Conservation (phyloP, 2,113 vertebrate species). For the Bambusicola thoracicus region DNA sequence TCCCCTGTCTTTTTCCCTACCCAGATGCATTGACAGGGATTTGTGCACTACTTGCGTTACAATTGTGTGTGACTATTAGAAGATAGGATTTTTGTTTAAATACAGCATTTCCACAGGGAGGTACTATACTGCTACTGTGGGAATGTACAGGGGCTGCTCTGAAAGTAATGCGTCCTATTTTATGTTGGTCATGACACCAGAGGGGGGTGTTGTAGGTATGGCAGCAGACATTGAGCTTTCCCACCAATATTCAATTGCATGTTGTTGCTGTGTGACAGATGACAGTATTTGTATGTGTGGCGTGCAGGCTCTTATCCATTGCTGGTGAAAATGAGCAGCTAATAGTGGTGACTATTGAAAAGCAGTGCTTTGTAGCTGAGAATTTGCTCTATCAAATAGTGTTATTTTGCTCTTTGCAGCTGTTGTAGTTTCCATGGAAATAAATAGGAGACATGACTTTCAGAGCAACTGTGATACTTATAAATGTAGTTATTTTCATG, state of each 20-base stretch:
- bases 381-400: not conserved
- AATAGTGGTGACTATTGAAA: not conserved
- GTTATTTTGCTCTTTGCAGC: not conserved
- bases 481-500: not conserved
- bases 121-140: not conserved
- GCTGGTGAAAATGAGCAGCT: not conserved
- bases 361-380: not conserved
- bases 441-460: not conserved
- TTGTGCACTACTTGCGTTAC: constrained; percentile 22
- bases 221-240: not conserved
- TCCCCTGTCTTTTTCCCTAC: not conserved
- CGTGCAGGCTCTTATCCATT: not conserved
- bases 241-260: not conserved
- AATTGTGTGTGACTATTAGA: not conserved
- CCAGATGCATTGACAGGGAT: not conserved
- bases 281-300: not conserved
- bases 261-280: not conserved
- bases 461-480: not conserved
- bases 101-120: not conserved
- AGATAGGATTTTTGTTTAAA: not conserved
- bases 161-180: not conserved
- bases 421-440: not conserved
- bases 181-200: not conserved
- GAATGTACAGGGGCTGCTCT: not conserved
- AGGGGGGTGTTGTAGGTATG: not conserved